phyloP scores from a whole-genome alignment of 2,797 vertebrate species.

The Dryobates pubescens region DNA sequence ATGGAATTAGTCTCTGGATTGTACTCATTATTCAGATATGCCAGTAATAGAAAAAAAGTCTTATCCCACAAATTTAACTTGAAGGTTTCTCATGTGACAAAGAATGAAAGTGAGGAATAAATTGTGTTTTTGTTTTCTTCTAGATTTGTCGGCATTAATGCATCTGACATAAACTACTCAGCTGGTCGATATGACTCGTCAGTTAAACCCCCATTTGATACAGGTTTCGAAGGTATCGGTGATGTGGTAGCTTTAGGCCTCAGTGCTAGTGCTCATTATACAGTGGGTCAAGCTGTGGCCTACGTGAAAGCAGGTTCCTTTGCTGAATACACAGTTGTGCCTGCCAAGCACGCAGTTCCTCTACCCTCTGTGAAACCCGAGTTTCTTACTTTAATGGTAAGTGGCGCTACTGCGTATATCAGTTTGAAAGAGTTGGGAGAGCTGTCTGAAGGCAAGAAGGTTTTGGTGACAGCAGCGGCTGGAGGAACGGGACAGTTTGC shows the following conservation, averaged over 20 bases:
- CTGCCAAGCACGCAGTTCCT: constrained; percentile 78
- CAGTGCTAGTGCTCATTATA: constrained; percentile 85
- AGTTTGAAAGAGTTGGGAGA: constrained; percentile 87
- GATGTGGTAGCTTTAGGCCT: constrained; percentile 92
- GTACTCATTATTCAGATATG: background rate
- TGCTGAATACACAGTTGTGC: constrained; percentile 89
- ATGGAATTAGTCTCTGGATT: background rate
- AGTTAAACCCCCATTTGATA: constrained; percentile 86
- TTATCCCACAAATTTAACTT: background rate
- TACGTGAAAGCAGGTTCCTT: constrained; percentile 86
- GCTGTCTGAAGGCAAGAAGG: constrained; percentile 85
- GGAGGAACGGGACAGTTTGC: constrained; percentile 95
- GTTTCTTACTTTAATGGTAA: constrained; percentile 87
- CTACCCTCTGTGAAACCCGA: constrained; percentile 85
- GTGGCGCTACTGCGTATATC: constrained; percentile 89
- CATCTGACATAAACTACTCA: constrained; percentile 94
- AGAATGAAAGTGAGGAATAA: background rate
- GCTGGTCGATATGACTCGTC: constrained; percentile 89
- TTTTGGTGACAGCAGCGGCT: constrained; percentile 91
- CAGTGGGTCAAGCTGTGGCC: constrained; percentile 89
- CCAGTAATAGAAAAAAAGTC: background rate
- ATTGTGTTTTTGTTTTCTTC: constrained; percentile 71
- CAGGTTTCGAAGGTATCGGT: constrained; percentile 91
- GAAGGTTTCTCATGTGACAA: background rate
- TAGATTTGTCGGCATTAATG: constrained; percentile 94